Evolutionary conservation across 2,797 vertebrate genomes (phyloP).

Genomic region (Poecilia wingei): DNA sequence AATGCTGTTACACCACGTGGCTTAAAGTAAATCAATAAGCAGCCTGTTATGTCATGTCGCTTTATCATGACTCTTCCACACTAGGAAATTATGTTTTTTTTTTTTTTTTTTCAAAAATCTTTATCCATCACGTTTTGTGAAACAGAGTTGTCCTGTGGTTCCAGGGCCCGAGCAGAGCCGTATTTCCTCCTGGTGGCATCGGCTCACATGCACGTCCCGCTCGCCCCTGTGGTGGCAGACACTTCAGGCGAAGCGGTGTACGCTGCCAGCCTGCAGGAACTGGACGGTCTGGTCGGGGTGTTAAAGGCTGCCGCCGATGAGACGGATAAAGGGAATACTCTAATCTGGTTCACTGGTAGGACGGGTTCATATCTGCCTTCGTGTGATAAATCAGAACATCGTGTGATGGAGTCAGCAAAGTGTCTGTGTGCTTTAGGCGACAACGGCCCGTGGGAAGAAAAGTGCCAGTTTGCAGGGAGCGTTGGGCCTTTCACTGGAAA

Average conservation of each 20-base stretch:
- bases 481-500: slow-evolving; percentile 87
- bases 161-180: slow-evolving; percentile 82
- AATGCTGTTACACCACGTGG: not conserved
- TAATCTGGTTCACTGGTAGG: slow-evolving; percentile 93
- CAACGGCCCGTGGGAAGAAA: slow-evolving; percentile 96
- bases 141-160: slow-evolving; percentile 8
- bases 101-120: too few relatives aligned
- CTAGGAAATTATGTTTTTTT: not conserved
- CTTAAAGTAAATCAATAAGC: not conserved
- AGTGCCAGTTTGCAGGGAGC: slow-evolving; percentile 91
- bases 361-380: not conserved
- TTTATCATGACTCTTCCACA: not conserved
- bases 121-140: not conserved
- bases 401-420: not conserved
- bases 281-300: slow-evolving; percentile 89
- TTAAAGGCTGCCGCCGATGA: slow-evolving; percentile 80
- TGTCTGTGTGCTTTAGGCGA: slow-evolving; percentile 82
- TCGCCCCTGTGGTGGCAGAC: slow-evolving; percentile 57
- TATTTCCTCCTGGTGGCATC: slow-evolving; percentile 91
- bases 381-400: not conserved
- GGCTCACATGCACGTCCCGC: slow-evolving; percentile 95
- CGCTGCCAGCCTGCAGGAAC: slow-evolving; percentile 83
- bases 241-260: slow-evolving; percentile 63
- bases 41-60: slow-evolving; percentile 2
- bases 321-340: slow-evolving; percentile 78